Conservation (phyloP, 1,140 invertebrate genomes). For the Campoletis sonorensis region DNA sequence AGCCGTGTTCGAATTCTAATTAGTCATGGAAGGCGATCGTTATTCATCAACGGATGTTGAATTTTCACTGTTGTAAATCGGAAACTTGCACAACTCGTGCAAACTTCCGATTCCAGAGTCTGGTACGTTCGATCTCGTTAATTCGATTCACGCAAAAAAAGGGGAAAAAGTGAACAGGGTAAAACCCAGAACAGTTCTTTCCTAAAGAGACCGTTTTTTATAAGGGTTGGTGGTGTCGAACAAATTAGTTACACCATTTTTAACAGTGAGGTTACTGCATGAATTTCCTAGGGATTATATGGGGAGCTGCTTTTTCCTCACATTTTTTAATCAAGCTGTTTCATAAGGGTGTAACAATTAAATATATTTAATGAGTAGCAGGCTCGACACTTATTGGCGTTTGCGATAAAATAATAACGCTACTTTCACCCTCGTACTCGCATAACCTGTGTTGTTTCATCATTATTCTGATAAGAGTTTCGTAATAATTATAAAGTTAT, state of each 20-base stretch:
- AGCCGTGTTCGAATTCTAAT: not conserved
- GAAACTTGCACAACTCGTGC: not conserved
- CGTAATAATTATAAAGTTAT: too few relatives aligned
- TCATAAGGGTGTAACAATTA: not conserved
- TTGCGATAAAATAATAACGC: not conserved
- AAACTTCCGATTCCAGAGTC: not conserved
- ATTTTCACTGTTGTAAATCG: not conserved
- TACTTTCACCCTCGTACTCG: not conserved
- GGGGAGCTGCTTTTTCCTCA: not conserved
- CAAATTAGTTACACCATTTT: conserved; percentile 1
- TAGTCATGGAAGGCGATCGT: not conserved
- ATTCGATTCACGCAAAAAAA: not conserved
- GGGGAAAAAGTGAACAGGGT: not conserved
- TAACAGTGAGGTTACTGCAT: too few relatives aligned
- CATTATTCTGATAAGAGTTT: too few relatives aligned
- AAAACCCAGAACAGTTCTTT: not conserved
- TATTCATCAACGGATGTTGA: not conserved
- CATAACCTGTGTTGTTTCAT: not conserved
- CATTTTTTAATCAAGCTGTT: not conserved
- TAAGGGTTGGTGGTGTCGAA: not conserved
- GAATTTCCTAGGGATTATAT: too few relatives aligned
- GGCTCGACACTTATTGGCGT: not conserved
- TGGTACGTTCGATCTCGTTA: not conserved
- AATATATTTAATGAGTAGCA: not conserved
- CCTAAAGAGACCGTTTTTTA: not conserved